Percentiles rank a stretch among this genome's conserved stretches.
phyloP scores from a whole-genome alignment of 2,888 invertebrate species.

The Caenorhabditis imperialis region DNA sequence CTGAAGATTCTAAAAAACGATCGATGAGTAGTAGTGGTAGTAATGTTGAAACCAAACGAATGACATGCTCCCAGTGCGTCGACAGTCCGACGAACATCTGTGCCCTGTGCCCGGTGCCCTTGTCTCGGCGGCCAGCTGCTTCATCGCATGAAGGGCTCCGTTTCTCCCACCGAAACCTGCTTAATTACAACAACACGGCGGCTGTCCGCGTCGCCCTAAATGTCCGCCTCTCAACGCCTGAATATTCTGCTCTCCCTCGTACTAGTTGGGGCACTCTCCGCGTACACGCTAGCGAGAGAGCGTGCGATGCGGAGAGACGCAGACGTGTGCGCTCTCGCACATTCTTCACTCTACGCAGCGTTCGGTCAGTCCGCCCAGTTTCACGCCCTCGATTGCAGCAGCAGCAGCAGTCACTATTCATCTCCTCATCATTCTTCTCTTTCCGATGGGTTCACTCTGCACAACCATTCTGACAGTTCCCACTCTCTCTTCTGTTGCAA shows the following conservation, averaged over 20 bases:
- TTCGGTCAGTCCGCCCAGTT: slow-evolving; percentile 19
- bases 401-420: neutral
- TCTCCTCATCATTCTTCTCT: neutral
- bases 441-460: neutral
- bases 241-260: slow-evolving; percentile 37
- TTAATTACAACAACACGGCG: slow-evolving; percentile 11
- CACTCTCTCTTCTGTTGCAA: too few species aligned
- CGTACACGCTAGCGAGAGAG: slow-evolving; percentile 11
- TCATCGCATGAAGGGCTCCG: neutral
- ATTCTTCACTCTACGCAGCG: slow-evolving; percentile 33
- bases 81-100: slow-evolving; percentile 5
- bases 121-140: neutral
- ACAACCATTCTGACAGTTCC: neutral
- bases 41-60: too few species aligned
- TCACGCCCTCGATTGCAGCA: slow-evolving; percentile 11
- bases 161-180: neutral
- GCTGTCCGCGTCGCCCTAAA: slow-evolving; percentile 10
- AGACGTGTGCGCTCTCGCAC: slow-evolving; percentile 36
- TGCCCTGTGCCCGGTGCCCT: neutral
- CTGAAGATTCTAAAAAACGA: too few species aligned
- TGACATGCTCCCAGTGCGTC: neutral
- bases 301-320: slow-evolving; percentile 5
- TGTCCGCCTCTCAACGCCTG: slow-evolving; percentile 24
- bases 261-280: slow-evolving; percentile 26
- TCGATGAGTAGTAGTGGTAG: too few species aligned